A percentile compares a stretch with the other conserved stretches of the same genome.
Evolutionary conservation across 2,888 invertebrate genomes (phyloP).

Genomic region (Dicycla oo): DNA sequence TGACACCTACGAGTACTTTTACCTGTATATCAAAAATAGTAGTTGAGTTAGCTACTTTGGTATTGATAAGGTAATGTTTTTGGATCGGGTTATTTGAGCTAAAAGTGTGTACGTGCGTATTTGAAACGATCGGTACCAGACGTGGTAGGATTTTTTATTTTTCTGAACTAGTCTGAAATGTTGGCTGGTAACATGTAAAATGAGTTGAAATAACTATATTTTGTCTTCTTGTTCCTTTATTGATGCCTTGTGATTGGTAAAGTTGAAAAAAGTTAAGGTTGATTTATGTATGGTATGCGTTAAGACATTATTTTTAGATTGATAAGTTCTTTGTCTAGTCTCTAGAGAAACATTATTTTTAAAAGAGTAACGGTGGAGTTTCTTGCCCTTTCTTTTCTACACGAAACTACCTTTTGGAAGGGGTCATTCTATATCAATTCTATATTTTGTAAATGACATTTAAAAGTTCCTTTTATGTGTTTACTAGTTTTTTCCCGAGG

Average conservation of each 20-base stretch:
- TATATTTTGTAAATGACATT: too few species aligned
- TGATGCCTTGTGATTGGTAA: background rate
- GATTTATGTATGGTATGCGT: background rate
- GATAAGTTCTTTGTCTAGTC: background rate
- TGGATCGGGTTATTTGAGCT: conserved; percentile 24
- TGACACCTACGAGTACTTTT: conserved; percentile 67
- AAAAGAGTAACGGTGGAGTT: too few species aligned
- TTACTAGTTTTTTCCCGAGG: too few species aligned
- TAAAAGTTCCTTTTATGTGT: too few species aligned
- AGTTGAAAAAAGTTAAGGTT: background rate
- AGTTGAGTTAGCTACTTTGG: conserved; percentile 40
- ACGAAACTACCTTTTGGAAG: too few species aligned
- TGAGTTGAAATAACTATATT: background rate
- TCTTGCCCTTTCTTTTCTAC: too few species aligned
- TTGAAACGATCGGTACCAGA: conserved; percentile 4
- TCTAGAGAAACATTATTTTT: background rate
- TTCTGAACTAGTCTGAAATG: conserved; percentile 1
- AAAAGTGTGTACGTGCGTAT: conserved; percentile 23
- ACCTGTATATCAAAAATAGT: conserved; percentile 40
- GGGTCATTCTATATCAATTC: too few species aligned
- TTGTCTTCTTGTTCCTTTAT: conserved; percentile 7
- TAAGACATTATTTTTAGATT: background rate
- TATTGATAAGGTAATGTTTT: conserved; percentile 55
- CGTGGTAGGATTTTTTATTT: conserved; percentile 13
- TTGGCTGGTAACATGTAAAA: conserved; percentile 26